Conservation (phyloP, 2,113 vertebrate species). For the Corydoras sp. region DNA sequence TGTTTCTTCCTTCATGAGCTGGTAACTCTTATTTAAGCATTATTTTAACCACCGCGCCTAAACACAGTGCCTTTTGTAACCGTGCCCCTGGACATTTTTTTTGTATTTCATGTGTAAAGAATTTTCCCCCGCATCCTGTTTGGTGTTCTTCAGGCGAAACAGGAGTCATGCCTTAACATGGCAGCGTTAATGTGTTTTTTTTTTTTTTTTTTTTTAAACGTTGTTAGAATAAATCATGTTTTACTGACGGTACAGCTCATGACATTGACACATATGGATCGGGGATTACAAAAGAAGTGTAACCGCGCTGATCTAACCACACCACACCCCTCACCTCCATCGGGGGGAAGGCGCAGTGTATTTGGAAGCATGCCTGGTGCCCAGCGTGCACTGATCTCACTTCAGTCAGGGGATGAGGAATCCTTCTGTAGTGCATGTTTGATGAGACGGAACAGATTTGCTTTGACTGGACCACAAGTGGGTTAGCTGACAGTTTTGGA, state of each 20-base stretch:
- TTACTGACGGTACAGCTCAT: neutral
- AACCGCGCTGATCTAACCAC: neutral
- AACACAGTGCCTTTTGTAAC: constrained; percentile 12
- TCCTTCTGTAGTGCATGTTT: constrained; percentile 7
- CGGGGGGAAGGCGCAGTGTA: constrained; percentile 5
- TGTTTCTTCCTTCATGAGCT: constrained; percentile 3
- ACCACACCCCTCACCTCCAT: constrained; percentile 1
- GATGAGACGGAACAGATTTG: constrained; percentile 39
- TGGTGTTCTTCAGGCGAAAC: constrained; percentile 8
- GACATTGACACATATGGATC: neutral
- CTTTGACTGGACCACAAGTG: constrained; percentile 22
- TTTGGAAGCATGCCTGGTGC: constrained; percentile 40
- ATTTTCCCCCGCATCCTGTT: constrained; percentile 7
- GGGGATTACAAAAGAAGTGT: neutral
- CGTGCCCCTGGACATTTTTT: neutral
- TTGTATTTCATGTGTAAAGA: constrained; percentile 3
- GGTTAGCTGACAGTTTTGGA: constrained; percentile 25
- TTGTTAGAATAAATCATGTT: constrained; percentile 10
- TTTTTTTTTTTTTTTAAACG: neutral
- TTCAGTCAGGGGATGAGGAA: constrained; percentile 18
- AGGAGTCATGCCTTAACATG: constrained; percentile 2
- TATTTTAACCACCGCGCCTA: constrained; percentile 11
- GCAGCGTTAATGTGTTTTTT: neutral
- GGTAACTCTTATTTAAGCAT: constrained; percentile 24
- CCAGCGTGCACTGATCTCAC: neutral